Base-by-base conservation (phyloP, 2,113 vertebrate genomes). In the Nothoprocta pentlandii region DNA sequence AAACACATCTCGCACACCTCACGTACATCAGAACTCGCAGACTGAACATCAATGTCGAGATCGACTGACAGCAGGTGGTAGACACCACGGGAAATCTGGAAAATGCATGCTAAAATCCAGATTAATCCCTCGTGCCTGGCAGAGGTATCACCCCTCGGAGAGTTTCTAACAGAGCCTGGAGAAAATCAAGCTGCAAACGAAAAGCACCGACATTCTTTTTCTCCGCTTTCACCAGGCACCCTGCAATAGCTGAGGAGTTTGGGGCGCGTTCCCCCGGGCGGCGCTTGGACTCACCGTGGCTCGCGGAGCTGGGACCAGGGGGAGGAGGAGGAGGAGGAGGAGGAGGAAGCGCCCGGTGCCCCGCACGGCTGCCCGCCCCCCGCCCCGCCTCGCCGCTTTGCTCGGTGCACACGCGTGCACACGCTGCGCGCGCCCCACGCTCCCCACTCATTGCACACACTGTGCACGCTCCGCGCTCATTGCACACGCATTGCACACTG, bases 271-370 rank as follows among this genome's bases (percentile, higher is more conserved):
- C 54, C 54, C 51, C 28, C 54, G 12, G 74, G 69, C 78, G 30
- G 53, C 10, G 83, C 80, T 6, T 41, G 59, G 82, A 94, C 87
- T 91, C 84, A 91, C 95, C 49, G 80, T 71, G 16, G 58, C 80
- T 34, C 73, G 58, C 69, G 9, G 61, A 7, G n/a, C 32, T 25
- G 61, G 36, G 21, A 9, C 61, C 36, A 19, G 28, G 25, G 17
- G 16, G 54, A 54, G 51, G 56, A 83, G 30, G 56, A 80, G n/a
- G 53, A 86, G 53, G 32, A 59, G 23, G 42, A 80, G 25, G 10
- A 68, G 21, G 69, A 81, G 16, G 21, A 39, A 84, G 49, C 59
- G 87, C 71, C 34, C 32, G 58, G 42, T 42, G 75, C 53, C 51
- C 22, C 44, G 39, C 10, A 46, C 39, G 23, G 81, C 14, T 26